Evolutionary conservation across 2,888 invertebrate species (phyloP), one percentile per base, ranked within the genome.

Genomic region (Rhimphoctona megacephalus): DNA sequence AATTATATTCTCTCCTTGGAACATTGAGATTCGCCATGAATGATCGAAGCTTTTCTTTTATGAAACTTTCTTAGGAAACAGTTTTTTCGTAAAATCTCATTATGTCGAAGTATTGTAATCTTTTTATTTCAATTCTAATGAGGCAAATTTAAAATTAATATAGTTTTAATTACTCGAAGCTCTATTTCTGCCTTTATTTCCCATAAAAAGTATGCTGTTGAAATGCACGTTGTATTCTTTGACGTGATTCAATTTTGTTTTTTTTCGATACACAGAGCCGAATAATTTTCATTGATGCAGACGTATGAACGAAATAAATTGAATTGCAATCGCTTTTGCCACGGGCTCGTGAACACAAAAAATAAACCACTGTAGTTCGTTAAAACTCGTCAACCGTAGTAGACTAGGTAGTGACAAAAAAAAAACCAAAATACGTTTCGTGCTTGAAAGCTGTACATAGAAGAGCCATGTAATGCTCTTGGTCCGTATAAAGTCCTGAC

Each of bases 351-450:
- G 14, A 39, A 6, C 6, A 43, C 69, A 43, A 69, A 69, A 69
- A 69, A 69, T 22, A 39, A 69, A 69, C 2, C 39, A 22, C 22
- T 9, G 14, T 39, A 7, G 69, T 69, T 69, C 69, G 43, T 69
- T 69, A 43, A 69, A 25, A 22, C 43, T 69, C 69, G 69, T 43
- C 69, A 22, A 46, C 22, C 25, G 22, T 43, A 14, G 69, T 6
- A 8, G 4, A 30, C 14, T 25, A 6, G 22, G 43, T 69, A 7
- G 43, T 69, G 43, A 43, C 22, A 14, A 67, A 69, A 69, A 36
- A 43, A 39, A 67, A 25, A 43, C 22, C 9, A 36, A 22, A 66
- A 66, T 39, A 9, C 66, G n/a, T 33, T 36, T 36, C n/a, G 36
- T 39, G 39, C 66, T 11, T 36, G n/a, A 39, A 39, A 30, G 9